Percentiles rank a stretch among this genome's conserved stretches.
Conservation (phyloP, 2,113 vertebrate species). For the Noturus placidus region DNA sequence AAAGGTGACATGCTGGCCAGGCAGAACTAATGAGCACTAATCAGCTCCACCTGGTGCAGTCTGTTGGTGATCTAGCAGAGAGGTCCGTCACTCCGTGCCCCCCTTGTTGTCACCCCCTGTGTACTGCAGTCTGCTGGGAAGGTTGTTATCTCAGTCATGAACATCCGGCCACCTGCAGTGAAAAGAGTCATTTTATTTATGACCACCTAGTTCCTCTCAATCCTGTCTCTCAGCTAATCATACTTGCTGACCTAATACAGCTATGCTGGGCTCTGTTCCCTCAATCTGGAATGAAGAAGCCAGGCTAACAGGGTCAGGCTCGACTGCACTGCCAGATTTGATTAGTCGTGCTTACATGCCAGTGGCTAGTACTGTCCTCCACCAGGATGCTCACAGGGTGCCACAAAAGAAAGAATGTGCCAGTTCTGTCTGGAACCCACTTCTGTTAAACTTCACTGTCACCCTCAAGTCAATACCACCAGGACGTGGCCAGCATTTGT, state of each 20-base stretch:
- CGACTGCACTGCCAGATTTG: slow-evolving; percentile 44
- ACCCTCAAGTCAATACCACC: slow-evolving; percentile 2
- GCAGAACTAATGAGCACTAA: slow-evolving; percentile 30
- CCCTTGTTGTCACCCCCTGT: slow-evolving; percentile 1
- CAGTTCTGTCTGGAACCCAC: background rate
- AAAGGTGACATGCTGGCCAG: background rate
- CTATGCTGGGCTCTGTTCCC: background rate
- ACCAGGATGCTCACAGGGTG: slow-evolving; percentile 20
- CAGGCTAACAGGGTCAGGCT: slow-evolving; percentile 24
- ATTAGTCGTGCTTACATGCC: slow-evolving; percentile 47
- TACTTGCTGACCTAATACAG: slow-evolving; percentile 36
- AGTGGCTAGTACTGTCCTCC: slow-evolving; percentile 31
- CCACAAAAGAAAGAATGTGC: slow-evolving; percentile 1
- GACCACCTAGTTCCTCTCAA: background rate
- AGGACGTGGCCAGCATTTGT: slow-evolving; percentile 10
- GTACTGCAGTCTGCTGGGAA: slow-evolving; percentile 10
- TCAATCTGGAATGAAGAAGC: slow-evolving; percentile 9
- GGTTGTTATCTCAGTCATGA: slow-evolving; percentile 31
- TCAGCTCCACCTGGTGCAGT: slow-evolving; percentile 18
- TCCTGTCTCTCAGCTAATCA: slow-evolving; percentile 37
- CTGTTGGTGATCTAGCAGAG: slow-evolving; percentile 18
- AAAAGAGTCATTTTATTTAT: slow-evolving; percentile 26
- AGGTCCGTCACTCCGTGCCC: background rate
- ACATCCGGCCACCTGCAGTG: slow-evolving; percentile 39
- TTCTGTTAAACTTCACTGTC: background rate